phyloP scores from a whole-genome alignment of 2,113 vertebrate species.

The Ramphastos sulfuratus region DNA sequence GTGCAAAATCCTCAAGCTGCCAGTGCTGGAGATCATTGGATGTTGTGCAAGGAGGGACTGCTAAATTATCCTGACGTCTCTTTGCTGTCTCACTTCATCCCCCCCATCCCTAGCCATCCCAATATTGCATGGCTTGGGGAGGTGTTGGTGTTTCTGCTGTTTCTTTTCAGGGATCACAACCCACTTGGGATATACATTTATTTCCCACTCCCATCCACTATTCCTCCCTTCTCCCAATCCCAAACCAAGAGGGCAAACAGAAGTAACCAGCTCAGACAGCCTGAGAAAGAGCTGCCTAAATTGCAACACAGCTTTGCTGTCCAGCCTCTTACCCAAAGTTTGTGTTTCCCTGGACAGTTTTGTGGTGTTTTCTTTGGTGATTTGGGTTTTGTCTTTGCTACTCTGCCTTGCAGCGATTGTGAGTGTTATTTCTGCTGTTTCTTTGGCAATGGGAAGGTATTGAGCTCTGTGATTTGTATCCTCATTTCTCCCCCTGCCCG shows the following conservation, averaged over 20 bases:
- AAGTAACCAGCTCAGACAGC: neutral
- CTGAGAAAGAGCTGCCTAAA: neutral
- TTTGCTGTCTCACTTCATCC: neutral
- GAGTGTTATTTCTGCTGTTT: neutral
- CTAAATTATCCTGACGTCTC: neutral
- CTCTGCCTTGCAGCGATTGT: slow-evolving; percentile 2
- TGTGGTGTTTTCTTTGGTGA: slow-evolving; percentile 48
- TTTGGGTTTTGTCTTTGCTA: slow-evolving; percentile 12
- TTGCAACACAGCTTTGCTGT: slow-evolving; percentile 37
- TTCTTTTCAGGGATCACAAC: neutral
- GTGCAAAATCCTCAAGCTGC: neutral
- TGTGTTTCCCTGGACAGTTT: slow-evolving; percentile 29
- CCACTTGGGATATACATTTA: rapidly evolving
- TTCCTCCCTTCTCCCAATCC: neutral
- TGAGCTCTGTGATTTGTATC: neutral
- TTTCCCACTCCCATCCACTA: neutral
- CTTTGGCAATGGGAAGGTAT: neutral
- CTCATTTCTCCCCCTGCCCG: neutral
- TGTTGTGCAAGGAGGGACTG: neutral
- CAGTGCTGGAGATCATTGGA: neutral
- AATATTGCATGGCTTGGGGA: rapidly evolving
- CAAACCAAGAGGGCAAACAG: neutral
- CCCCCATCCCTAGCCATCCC: neutral
- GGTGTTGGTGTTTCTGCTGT: neutral
- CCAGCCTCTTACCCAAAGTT: slow-evolving; percentile 33